A percentile compares a stretch with the other conserved stretches of the same genome.
phyloP scores from a whole-genome alignment of 2,113 vertebrate species.

The Chauna torquata region DNA sequence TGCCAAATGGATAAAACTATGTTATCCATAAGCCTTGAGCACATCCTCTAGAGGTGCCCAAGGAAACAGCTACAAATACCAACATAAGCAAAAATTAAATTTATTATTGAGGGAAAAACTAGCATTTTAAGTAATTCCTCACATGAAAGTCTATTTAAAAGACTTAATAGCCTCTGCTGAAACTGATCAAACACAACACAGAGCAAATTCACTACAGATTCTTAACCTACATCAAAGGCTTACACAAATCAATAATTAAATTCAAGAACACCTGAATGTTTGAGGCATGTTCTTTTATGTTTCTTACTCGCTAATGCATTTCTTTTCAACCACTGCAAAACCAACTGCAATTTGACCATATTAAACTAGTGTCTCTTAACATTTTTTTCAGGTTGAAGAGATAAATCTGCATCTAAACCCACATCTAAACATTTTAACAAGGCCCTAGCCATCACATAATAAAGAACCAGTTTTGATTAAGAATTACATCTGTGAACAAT shows the following conservation, averaged over 20 bases:
- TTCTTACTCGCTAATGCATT: not conserved
- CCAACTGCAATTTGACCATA: not conserved
- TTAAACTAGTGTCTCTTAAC: not conserved
- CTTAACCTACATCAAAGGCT: not conserved
- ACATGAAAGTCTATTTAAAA: not conserved
- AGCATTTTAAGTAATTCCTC: not conserved
- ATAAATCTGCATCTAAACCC: not conserved
- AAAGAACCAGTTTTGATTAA: slow-evolving; percentile 7
- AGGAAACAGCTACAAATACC: not conserved
- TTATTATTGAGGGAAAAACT: not conserved
- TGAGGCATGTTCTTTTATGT: not conserved
- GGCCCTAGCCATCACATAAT: not conserved
- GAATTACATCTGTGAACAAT: not conserved
- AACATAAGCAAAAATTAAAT: not conserved
- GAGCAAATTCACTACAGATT: not conserved
- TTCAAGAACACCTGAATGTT: not conserved
- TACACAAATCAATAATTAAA: not conserved
- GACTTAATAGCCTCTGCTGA: not conserved
- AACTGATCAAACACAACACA: not conserved
- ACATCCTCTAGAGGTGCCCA: not conserved
- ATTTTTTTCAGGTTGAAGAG: not conserved
- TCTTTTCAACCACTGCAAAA: not conserved
- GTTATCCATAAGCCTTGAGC: not conserved
- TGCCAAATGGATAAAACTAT: not conserved
- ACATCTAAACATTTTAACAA: not conserved